Base-by-base conservation (phyloP, 2,797 vertebrate species). In the Thaleichthys pacificus region DNA sequence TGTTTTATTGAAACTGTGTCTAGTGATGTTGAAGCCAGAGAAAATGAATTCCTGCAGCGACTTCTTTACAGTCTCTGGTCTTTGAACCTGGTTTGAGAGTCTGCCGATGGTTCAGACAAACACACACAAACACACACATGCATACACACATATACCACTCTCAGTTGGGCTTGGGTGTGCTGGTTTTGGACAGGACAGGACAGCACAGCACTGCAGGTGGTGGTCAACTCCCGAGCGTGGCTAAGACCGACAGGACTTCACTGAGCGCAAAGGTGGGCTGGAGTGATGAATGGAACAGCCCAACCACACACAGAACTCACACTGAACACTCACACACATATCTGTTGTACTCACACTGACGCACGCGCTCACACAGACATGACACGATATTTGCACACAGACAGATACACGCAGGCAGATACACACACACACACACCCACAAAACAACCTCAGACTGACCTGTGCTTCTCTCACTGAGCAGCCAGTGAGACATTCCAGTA, bases 231-330 rank as follows among this genome's bases (percentile, higher is more conserved):
- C 78, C 75, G 74, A 81, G 69, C 28, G 0, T 1, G 24, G 69
- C 35, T 66, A 22, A 75, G 47, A 35, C 69, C 80, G 83, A 72
- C 71, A 76, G 68, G 77, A 28, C 65, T 79, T 51, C 21, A 49
- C 61, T 73, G 77, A 74, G 66, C 68, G 61, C 75, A 61, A 84
- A 87, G 85, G 87, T 86, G 84, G 80, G 67, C 79, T 76, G 38
- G 70, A 70, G 86, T 87, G 86, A 89, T 89, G 72, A 80, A 84
- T 80, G 57, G 77, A 73, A 71, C 77, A 74, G 80, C 56, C 47
- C 64, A 38, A 70, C 64, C 74, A 58, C 82, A 51, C 69, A 61
- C 69, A 77, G 77, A 79, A 77, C 77, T 73, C 56, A 42, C 74
- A 78, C 57, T 17, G 49, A 60, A 49, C 61, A 61, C 60, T 61